Evolutionary conservation across 2,888 invertebrate genomes (phyloP), one percentile per base, ranked within the genome.

Genomic region (Salticus scenicus): DNA sequence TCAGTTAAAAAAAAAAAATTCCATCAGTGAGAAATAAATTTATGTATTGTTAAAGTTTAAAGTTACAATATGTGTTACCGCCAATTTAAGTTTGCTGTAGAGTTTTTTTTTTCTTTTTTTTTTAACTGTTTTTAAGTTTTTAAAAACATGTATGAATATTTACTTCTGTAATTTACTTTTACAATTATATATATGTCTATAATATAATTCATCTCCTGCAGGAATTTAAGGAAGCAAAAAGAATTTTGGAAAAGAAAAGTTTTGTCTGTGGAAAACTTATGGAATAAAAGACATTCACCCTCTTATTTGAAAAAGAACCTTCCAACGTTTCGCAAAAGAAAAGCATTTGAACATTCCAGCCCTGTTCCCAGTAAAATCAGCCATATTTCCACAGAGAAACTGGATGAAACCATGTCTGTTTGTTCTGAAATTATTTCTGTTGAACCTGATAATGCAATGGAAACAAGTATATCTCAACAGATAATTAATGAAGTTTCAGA

Each of bases 161-260:
- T n/a, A n/a, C n/a, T n/a, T n/a, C n/a, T n/a, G n/a, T n/a, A n/a
- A n/a, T n/a, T n/a, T n/a, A n/a, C n/a, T n/a, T n/a, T n/a, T n/a
- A n/a, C n/a, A n/a, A n/a, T n/a, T n/a, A n/a, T n/a, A n/a, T n/a
- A n/a, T n/a, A n/a, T n/a, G n/a, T n/a, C n/a, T n/a, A n/a, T n/a
- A n/a, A n/a, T n/a, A n/a, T n/a, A n/a, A 37, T 31, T 67, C 14
- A n/a, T 24, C 57, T 72, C 31, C 14, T 47, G 2, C 33, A 85
- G 84, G 37, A 85, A 79, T 64, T 64, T 85, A 10, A 79, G 66
- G n/a, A 73, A 57, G 37, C 78, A 79, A 27, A 33, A 57, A 8
- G 70, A 69, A 51, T 74, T 47, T n/a, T 85, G 84, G 84, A 74
- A 74, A 30, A 74, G 63, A 31, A 85, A 79, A 72, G 77, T 69